Percentiles rank a stretch among this genome's conserved stretches.
phyloP scores from a whole-genome alignment of 2,113 vertebrate genomes.

The Ellobius talpinus region DNA sequence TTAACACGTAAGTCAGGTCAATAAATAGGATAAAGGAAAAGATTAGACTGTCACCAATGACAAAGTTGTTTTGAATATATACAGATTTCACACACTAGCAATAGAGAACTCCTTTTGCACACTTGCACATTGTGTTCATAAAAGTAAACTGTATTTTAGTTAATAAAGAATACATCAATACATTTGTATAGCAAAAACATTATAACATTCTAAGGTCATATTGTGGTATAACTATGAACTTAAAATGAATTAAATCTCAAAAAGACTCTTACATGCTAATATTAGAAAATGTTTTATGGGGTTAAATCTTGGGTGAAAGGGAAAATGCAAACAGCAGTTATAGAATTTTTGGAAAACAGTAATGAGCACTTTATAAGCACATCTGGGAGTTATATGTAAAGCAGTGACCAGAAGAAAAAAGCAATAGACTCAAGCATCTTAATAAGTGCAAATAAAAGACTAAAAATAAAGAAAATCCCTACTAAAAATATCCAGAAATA shows the following conservation, averaged over 20 bases:
- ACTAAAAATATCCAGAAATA: not conserved
- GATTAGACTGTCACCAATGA: not conserved
- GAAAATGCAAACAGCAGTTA: constrained; percentile 5
- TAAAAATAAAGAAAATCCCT: not conserved
- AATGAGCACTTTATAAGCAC: not conserved
- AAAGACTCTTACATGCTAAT: not conserved
- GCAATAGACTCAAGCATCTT: not conserved
- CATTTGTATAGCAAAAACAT: not conserved
- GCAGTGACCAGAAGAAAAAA: not conserved
- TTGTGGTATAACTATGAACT: not conserved
- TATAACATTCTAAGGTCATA: not conserved
- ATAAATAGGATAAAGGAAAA: not conserved
- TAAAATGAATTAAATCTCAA: not conserved
- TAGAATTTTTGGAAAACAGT: not conserved
- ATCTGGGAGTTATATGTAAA: not conserved
- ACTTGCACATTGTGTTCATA: not conserved
- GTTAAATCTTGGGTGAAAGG: not conserved
- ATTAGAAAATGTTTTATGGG: not conserved
- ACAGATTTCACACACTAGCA: not conserved
- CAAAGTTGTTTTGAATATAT: not conserved
- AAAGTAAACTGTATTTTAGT: not conserved
- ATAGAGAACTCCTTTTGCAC: not conserved
- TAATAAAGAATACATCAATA: not conserved
- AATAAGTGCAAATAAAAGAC: not conserved
- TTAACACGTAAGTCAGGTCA: not conserved